Percentiles rank a stretch among this genome's conserved stretches.
Evolutionary conservation across 2,797 vertebrate species (phyloP).

Genomic region (Catostomus latipinnis): DNA sequence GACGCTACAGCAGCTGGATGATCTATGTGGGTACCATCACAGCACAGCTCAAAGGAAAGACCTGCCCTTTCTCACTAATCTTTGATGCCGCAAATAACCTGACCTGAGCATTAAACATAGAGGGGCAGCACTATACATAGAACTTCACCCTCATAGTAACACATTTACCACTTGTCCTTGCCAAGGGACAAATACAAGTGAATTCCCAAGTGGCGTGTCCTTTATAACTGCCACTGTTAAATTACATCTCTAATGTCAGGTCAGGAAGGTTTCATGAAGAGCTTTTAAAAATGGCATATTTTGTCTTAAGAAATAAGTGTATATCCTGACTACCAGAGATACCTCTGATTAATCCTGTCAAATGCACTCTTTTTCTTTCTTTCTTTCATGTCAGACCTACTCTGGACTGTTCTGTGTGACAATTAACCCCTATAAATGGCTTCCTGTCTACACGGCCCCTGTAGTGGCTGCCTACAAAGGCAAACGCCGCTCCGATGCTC

Average conservation of each 20-base stretch:
- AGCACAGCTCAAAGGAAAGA: conserved; percentile 39
- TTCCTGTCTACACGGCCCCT: conserved; percentile 86
- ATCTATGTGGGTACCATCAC: conserved; percentile 84
- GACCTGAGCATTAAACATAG: conserved; percentile 45
- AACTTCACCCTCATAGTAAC: conserved; percentile 30
- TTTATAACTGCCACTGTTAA: conserved; percentile 26
- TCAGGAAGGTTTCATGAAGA: background rate
- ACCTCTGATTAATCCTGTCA: background rate
- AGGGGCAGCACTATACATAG: conserved; percentile 51
- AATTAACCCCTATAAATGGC: conserved; percentile 95
- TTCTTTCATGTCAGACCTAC: conserved; percentile 82
- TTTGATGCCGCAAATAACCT: conserved; percentile 51
- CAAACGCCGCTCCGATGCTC: conserved; percentile 86
- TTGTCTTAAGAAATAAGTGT: background rate
- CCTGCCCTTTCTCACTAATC: conserved; percentile 48
- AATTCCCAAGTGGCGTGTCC: conserved; percentile 32
- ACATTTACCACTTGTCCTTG: conserved; percentile 46
- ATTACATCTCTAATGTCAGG: conserved; percentile 12
- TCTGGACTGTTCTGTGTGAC: conserved; percentile 94
- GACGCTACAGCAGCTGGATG: conserved; percentile 89
- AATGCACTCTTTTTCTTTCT: conserved; percentile 26
- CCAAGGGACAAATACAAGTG: conserved; percentile 42
- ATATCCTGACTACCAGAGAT: background rate
- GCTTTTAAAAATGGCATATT: background rate
- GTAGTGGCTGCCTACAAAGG: conserved; percentile 92